Evolutionary conservation across 2,888 invertebrate genomes (phyloP), one percentile per base, ranked within the genome.

Genomic region (Neoaliturus tenellus): DNA sequence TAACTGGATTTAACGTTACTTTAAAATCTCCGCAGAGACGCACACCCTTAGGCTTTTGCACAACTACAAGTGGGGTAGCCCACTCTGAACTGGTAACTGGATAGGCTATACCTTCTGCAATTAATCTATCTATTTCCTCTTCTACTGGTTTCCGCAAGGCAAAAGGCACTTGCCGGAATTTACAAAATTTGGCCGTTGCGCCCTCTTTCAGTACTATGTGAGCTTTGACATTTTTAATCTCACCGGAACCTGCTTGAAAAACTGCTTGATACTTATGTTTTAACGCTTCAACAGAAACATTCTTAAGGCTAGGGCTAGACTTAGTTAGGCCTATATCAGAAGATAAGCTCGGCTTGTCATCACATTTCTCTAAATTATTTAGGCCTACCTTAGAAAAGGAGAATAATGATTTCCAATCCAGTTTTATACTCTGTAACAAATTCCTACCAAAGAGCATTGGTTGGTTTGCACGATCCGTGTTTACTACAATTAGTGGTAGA

Each of bases 1-100:
- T 71, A 10, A 83, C 84, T 17, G 55, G 82, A 83, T 89, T 89
- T 20, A 88, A 14, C 0, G 89, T 88, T 69, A 85, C n/a, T n/a
- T n/a, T n/a, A n/a, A n/a, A n/a, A n/a, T n/a, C n/a, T n/a, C n/a
- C n/a, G n/a, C n/a, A n/a, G n/a, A n/a, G n/a, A n/a, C n/a, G n/a
- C n/a, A n/a, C n/a, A n/a, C n/a, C n/a, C n/a, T n/a, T n/a, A n/a
- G n/a, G n/a, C n/a, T n/a, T n/a, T n/a, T n/a, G n/a, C n/a, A n/a
- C n/a, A n/a, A n/a, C n/a, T n/a, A n/a, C n/a, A n/a, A n/a, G n/a
- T n/a, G n/a, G n/a, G n/a, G n/a, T 87, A 20, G 88, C 88, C 88
- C 88, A 89, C 41, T 87, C 85, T 1, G 82, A 67, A n/a, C 69
- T 33, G 20, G 71, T 82, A 10, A 82, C 82, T 14, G 17, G 73